Evolutionary conservation across 2,888 invertebrate species (phyloP), one percentile per base, ranked within the genome.

Genomic region (Cataglyphis rosenhaueri): DNA sequence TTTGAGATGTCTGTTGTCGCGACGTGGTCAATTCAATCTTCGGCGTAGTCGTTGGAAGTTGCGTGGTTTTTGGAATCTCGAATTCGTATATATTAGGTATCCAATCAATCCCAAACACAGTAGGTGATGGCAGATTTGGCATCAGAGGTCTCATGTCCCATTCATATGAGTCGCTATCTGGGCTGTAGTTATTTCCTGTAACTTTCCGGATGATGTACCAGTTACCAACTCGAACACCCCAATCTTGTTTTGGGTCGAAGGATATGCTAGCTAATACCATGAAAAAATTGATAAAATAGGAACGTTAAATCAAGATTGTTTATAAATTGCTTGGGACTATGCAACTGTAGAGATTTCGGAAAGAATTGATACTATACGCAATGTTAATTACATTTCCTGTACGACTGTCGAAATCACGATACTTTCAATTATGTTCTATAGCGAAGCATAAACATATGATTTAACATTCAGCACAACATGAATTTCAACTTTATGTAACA

Each of bases 131-230:
- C 9, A 81, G 3, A 2, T 5, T 6, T 15, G 55, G 62, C 55
- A 86, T n/a, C 8, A 52, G 5, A 0, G 38, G 5, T 9, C 18
- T 68, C 5, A 52, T 21, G 52, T 71, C 71, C 52, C 70, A 82
- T n/a, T 88, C 78, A 18, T 78, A 41, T 55, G 76, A 65, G 52
- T 81, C 65, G 15, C 81, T 64, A 10, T 78, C 76, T 32, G 52
- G 10, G 10, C 6, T 3, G 32, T 55, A 71, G 21, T 59, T 25
- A 41, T 48, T 41, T 1, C 59, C 29, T 76, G n/a, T 35, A 62
- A 48, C 55, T 76, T 84, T 92, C 32, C 87, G 87, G 41, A 93
- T 93, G 57, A 93, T 84, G 81, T 92, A 92, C 93, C 93, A 93
- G 29, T 86, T 85, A 8, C 92, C 92, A 48, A 93, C 35, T 10